A percentile compares a stretch with the other conserved stretches of the same genome.
Evolutionary conservation across 2,113 vertebrate genomes (phyloP).

Genomic region (Neofelis nebulosa): DNA sequence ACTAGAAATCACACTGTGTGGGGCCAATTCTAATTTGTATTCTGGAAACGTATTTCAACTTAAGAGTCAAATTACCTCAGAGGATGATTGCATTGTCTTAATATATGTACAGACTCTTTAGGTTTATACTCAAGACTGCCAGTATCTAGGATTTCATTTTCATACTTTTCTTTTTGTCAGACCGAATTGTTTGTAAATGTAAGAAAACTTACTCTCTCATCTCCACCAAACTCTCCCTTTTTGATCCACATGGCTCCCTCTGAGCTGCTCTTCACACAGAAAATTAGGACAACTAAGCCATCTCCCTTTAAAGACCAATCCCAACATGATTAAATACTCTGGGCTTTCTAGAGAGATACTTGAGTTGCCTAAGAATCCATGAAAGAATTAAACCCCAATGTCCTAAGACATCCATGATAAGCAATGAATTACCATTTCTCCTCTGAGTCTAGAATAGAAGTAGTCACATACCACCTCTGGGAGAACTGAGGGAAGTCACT

Average conservation of each 20-base stretch:
- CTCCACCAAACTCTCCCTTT: neutral
- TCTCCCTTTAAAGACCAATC: neutral
- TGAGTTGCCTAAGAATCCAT: neutral
- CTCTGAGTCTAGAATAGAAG: neutral
- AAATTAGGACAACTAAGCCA: neutral
- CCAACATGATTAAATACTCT: neutral
- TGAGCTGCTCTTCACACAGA: neutral
- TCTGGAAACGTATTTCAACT: neutral
- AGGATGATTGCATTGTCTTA: neutral
- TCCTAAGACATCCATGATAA: neutral
- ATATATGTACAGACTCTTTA: neutral
- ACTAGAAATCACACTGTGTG: neutral
- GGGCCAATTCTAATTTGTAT: neutral
- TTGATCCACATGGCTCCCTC: neutral
- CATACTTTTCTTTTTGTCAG: neutral
- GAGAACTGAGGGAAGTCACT: neutral
- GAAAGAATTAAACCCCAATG: neutral
- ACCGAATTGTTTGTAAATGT: neutral
- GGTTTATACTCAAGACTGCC: neutral
- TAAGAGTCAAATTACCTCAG: neutral
- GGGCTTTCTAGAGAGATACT: neutral
- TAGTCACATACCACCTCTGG: neutral
- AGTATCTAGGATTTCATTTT: neutral
- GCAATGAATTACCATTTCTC: neutral
- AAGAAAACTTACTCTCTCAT: neutral